Evolutionary conservation across 2,113 vertebrate genomes (phyloP).

Genomic region (Odocoileus virginianus): DNA sequence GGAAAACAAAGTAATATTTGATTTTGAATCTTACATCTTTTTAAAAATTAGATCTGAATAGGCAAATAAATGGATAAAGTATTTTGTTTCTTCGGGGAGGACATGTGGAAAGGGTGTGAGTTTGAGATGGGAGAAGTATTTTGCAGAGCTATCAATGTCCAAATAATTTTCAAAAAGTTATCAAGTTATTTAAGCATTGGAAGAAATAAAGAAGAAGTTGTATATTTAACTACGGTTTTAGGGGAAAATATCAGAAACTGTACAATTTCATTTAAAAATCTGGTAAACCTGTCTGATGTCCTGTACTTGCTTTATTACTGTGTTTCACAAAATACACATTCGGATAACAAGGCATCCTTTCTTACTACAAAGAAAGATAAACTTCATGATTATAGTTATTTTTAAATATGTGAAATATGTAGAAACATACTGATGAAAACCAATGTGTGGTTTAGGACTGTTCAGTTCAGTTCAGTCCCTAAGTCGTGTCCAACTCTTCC

Average conservation of each 20-base stretch:
- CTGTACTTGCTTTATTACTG: background rate
- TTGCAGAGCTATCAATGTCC: conserved; percentile 75
- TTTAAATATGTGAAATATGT: conserved; percentile 21
- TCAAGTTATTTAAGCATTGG: conserved; percentile 70
- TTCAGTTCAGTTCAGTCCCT: background rate
- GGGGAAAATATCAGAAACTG: background rate
- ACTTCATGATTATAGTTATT: background rate
- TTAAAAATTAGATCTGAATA: conserved; percentile 69
- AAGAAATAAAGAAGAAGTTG: background rate
- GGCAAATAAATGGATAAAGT: conserved; percentile 32
- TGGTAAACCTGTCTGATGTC: background rate
- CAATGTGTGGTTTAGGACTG: background rate
- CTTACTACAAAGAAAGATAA: background rate
- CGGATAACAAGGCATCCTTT: background rate
- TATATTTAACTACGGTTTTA: background rate
- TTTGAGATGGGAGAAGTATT: conserved; percentile 66
- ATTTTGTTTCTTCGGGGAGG: conserved; percentile 57
- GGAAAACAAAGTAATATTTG: conserved; percentile 48
- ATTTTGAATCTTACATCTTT: conserved; percentile 64
- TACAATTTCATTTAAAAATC: background rate
- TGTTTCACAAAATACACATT: background rate
- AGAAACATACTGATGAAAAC: background rate
- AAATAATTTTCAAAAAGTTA: conserved; percentile 82
- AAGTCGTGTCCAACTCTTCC: too few relatives aligned
- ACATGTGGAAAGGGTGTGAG: conserved; percentile 49